Evolutionary conservation across 2,797 vertebrate genomes (phyloP), one percentile per base, ranked within the genome.

Genomic region (Ataeniobius toweri): DNA sequence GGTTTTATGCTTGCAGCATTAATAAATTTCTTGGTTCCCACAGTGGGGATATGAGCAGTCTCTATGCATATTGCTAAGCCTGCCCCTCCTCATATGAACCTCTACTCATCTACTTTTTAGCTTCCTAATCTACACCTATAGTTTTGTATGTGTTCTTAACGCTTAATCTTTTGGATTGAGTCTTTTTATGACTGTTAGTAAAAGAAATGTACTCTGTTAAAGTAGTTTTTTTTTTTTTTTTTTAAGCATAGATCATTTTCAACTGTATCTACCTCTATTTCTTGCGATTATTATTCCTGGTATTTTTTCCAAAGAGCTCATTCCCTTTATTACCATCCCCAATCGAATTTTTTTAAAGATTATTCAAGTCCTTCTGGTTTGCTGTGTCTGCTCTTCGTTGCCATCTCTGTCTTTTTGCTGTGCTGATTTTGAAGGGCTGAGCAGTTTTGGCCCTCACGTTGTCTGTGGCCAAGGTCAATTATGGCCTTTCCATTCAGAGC

Each of bases 381-480:
- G 16, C 71, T 56, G 22, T 74, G 41, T n/a, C 75, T 81, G 26
- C 74, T 89, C 36, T 83, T 89, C 82, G 61, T 89, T 86, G 88
- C 79, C 39, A 22, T 76, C 50, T 51, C 79, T 77, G 77, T 83
- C 83, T 83, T 70, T 78, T 85, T 80, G 76, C 83, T 85, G 77
- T 83, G 79, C 84, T 95, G 91, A 94, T 95, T 93, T 93, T 91
- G 86, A 91, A 86, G 83, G 87, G 81, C 90, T 93, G 92, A 90
- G 89, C 90, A 78, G 85, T 92, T 91, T 88, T 86, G 89, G 84
- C 88, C 89, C 90, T 88, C 85, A 56, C 83, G 77, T 87, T 85
- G 91, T 90, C 88, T 90, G 88, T 84, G 91, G 88, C 91, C 94
- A 95, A 96, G 94, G 95, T 96, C 94, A 94, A 94, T 94, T 94